Evolutionary conservation across 2,113 vertebrate species (phyloP).

Genomic region (Poeciliopsis occidentalis): DNA sequence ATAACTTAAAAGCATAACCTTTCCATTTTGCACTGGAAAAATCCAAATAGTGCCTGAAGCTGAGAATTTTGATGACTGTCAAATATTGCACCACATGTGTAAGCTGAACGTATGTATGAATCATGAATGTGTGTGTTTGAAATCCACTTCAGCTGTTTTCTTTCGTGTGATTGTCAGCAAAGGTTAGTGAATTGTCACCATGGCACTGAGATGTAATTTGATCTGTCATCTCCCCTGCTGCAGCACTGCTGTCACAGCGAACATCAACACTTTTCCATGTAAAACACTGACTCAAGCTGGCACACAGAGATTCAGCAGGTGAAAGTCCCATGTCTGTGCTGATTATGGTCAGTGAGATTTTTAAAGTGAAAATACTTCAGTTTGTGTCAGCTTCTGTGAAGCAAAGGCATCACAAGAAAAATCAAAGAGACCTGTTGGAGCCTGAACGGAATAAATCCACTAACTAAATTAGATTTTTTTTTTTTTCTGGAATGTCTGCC

Average conservation of each 20-base stretch:
- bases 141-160: conserved; percentile 15
- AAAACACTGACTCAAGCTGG: conserved; percentile 20
- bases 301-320: conserved; percentile 19
- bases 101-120: conserved; percentile 6
- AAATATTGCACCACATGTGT: neutral
- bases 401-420: conserved; percentile 20
- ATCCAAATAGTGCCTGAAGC: neutral
- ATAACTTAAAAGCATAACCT: neutral
- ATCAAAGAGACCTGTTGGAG: conserved; percentile 25
- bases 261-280: conserved; percentile 24
- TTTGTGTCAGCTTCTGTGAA: conserved; percentile 22
- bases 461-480: conserved; percentile 37
- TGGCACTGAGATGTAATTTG: conserved; percentile 39
- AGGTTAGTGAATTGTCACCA: conserved; percentile 39
- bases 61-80: neutral
- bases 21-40: neutral
- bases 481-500: conserved; percentile 24
- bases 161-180: conserved; percentile 23
- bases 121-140: neutral
- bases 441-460: conserved; percentile 42
- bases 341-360: conserved; percentile 24
- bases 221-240: conserved; percentile 28
- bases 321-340: conserved; percentile 11
- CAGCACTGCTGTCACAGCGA: conserved; percentile 11
- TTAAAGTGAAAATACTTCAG: conserved; percentile 11